Evolutionary conservation across 2,888 invertebrate genomes (phyloP), one percentile per base, ranked within the genome.

Genomic region (Epiblema foenella): DNA sequence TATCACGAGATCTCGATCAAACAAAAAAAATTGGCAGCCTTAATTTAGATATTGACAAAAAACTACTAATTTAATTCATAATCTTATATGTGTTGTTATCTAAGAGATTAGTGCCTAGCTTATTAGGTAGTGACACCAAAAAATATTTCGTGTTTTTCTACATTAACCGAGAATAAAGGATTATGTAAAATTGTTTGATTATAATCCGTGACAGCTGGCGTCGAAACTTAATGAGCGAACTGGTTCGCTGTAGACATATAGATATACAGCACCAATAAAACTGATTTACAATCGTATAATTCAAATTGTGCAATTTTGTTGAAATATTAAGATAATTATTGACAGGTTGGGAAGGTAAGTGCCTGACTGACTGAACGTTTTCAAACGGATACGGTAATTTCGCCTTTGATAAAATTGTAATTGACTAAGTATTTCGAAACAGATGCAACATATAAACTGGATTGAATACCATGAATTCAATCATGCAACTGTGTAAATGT

Each of bases 201-300:
- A 62, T 62, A 62, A 62, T 62, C 51, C 60, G 33, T 18, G 49
- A 62, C 62, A 51, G 62, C 62, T 51, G 62, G 62, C 49, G n/a
- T 33, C 62, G 49, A 51, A 64, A 64, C 39, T 24, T 42, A 64
- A 69, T 64, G 57, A 51, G 3, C 33, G 37, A 51, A 64, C 57
- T 51, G 63, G 56, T 58, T 17, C 29, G 57, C 39, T 64, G 57
- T 69, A 63, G 63, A 69, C 11, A 37, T 57, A n/a, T n/a, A n/a
- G n/a, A n/a, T n/a, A 64, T 69, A 69, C 57, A 57, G 51, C 63
- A 37, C 57, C 51, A 51, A 64, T 69, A 69, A 69, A 68, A 51
- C 29, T 69, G 56, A 57, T 51, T 37, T 64, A 69, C 52, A 64
- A n/a, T 69, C 63, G 51, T 64, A 69, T 39, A 69, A 64, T 57